Evolutionary conservation across 2,888 invertebrate genomes (phyloP), one percentile per base, ranked within the genome.

Genomic region (Empis stercorea): DNA sequence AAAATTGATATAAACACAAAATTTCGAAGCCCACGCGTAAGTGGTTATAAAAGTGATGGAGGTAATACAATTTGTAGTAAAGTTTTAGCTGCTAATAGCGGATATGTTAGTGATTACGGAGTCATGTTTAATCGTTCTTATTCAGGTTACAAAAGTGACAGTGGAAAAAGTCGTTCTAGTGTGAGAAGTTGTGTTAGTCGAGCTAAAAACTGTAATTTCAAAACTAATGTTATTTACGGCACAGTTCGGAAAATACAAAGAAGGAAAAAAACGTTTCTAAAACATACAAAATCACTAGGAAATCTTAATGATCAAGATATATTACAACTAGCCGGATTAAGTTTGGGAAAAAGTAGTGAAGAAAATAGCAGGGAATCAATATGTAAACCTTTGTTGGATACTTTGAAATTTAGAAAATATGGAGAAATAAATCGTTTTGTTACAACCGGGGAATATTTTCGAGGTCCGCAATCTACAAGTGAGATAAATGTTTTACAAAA

Each of bases 1-100:
- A 74, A 79, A 65, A 78, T 79, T 37, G 79, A 79, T 61, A 69
- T 78, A 3, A 78, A 78, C 62, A 76, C 76, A 13, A 78, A 78
- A 64, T 78, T 78, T 59, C 74, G 76, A 43, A 51, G 68, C 5
- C 66, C 68, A 10, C 76, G 75, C 55, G 73, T 78, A 42, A 76
- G 76, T 4, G 77, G 78, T 6, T 78, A 78, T 54, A 76, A 76
- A 67, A 78, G 78, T 59, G 78, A 78, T 55, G 77, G 65, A 2
- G 58, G 57, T 3, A 55, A 57, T 13, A 77, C 78, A 2, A 60
- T 68, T 46, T 69, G 69, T 50, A 69, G 69, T 49, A 69, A 68
- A 57, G 61, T 68, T 23, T 51, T 69, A 10, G 65, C 66, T 4
- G 68, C 68, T 1, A 64, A 67, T 51, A 66, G 67, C 2, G 78